Conservation (phyloP, 2,888 invertebrate genomes). For the Ellobium chinense region DNA sequence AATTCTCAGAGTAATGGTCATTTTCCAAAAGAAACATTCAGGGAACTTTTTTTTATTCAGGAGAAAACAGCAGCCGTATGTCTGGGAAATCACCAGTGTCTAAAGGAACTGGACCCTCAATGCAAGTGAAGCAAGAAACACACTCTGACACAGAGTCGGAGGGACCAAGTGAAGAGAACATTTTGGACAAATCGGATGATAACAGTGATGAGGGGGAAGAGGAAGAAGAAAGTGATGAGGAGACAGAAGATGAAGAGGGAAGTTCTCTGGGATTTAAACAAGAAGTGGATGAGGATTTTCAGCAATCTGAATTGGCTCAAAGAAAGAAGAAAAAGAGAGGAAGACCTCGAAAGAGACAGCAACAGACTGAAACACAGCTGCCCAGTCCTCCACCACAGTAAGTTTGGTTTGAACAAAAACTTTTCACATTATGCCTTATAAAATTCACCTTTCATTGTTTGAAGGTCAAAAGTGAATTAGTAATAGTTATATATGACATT, state of each 20-base stretch:
- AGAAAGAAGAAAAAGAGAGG: slow-evolving; percentile 28
- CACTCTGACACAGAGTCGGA: slow-evolving; percentile 40
- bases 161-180: slow-evolving; percentile 34
- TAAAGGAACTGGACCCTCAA: neutral
- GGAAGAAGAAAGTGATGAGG: neutral
- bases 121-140: slow-evolving; percentile 18
- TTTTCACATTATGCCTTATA: too few species aligned
- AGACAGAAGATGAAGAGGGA: slow-evolving; percentile 8
- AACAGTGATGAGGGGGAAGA: slow-evolving; percentile 39
- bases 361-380: slow-evolving; percentile 20
- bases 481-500: neutral
- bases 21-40: too few species aligned
- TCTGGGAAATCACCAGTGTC: slow-evolving; percentile 12
- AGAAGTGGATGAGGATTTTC: slow-evolving; percentile 23
- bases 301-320: neutral
- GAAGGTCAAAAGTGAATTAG: neutral
- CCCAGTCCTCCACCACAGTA: slow-evolving; percentile 22
- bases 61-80: neutral
- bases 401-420: neutral
- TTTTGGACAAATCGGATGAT: slow-evolving; percentile 11
- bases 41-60: neutral
- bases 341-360: slow-evolving; percentile 41
- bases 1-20: too few species aligned
- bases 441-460: too few species aligned
- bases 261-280: neutral